These are phyloP conservation scores for Dryococelus australis DNA, from an alignment of 2,888 invertebrate genomes.

Conservation along the genomic window DNA sequence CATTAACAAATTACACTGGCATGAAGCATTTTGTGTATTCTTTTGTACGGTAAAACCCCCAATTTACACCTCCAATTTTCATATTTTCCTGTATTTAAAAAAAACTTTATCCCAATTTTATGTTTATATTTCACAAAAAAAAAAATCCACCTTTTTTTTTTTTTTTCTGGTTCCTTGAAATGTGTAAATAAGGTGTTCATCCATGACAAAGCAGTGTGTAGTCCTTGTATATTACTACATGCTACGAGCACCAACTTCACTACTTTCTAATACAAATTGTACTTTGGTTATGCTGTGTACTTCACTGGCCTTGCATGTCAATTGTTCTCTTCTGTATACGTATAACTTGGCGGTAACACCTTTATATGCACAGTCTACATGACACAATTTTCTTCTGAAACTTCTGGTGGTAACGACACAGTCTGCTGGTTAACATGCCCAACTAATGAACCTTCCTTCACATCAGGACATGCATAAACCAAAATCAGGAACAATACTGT, in stretches of 20 bases:
- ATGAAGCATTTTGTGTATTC: background rate
- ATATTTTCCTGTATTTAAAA: no score
- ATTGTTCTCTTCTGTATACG: no score
- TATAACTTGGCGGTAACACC: no score
- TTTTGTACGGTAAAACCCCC: background rate
- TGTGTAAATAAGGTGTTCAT: background rate
- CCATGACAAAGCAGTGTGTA: no score
- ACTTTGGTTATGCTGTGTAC: background rate
- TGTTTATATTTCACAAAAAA: no score
- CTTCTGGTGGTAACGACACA: background rate
- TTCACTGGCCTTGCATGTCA: background rate
- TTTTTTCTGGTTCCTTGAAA: background rate
- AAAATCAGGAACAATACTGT: no score
- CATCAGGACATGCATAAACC: no score
- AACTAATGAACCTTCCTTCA: no score
- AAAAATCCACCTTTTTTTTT: no score
- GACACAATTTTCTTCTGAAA: background rate
- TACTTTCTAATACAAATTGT: background rate
- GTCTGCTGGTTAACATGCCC: background rate
- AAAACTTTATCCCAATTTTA: no score
- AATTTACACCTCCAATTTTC: background rate
- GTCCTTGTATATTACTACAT: background rate
- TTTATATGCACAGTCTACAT: no score
- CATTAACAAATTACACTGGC: background rate
- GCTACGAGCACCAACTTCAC: background rate